Conservation (phyloP, 1,140 invertebrate species). For the Littorina saxatilis region DNA sequence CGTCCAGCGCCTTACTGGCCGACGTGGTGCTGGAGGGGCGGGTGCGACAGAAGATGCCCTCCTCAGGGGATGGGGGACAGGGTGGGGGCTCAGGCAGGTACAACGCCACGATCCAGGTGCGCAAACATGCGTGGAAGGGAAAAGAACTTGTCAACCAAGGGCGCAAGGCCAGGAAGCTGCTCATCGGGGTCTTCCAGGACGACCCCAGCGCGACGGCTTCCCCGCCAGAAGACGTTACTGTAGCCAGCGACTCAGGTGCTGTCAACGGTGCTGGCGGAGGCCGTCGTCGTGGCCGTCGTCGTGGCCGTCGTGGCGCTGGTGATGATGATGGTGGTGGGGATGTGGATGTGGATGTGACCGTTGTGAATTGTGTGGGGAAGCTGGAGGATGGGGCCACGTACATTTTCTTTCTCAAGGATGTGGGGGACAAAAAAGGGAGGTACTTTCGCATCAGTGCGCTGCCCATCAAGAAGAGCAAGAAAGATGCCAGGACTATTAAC, state of each 20-base stretch:
- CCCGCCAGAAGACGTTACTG: not conserved
- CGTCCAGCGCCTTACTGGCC: constrained; percentile 36
- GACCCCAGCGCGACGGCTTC: not conserved
- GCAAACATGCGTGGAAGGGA: constrained; percentile 39
- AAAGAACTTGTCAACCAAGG: constrained; percentile 19
- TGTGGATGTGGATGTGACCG: not conserved
- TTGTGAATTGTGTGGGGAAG: not conserved
- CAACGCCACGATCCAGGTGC: constrained; percentile 36
- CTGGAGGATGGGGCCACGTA: constrained; percentile 29
- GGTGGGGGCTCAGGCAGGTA: not conserved
- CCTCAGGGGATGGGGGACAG: not conserved
- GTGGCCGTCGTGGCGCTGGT: not conserved
- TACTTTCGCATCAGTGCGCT: constrained; percentile 29
- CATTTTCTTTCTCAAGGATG: constrained; percentile 29
- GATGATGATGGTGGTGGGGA: constrained; percentile 17
- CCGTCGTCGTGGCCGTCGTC: not conserved
- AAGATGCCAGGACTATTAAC: constrained; percentile 2
- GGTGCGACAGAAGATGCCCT: constrained; percentile 5
- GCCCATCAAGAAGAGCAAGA: constrained; percentile 32
- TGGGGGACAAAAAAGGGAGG: constrained; percentile 18
- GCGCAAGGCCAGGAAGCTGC: constrained; percentile 2
- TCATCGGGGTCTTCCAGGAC: constrained; percentile 23
- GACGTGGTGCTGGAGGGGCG: constrained; percentile 47
- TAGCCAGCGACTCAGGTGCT: not conserved
- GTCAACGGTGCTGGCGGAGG: not conserved